These are phyloP conservation scores for Nowickia ferox DNA, from an alignment of 2,888 invertebrate species.

Conservation along the genomic window DNA sequence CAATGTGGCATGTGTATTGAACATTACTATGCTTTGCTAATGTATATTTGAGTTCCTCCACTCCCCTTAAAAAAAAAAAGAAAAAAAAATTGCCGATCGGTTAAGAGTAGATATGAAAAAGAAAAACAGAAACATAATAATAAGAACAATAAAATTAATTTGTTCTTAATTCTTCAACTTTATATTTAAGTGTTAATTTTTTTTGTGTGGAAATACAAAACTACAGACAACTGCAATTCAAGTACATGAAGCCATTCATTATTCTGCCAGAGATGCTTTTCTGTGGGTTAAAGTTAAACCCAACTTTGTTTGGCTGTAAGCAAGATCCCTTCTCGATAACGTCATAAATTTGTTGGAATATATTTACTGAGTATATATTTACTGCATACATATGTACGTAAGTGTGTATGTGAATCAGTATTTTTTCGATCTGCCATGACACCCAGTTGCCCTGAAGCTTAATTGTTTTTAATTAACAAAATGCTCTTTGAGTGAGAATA, in stretches of 20 bases:
- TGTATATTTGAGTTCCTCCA: neutral
- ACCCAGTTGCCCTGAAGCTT: slow-evolving; percentile 73
- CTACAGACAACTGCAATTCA: slow-evolving; percentile 14
- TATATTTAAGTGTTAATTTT: slow-evolving; percentile 41
- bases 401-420: slow-evolving; percentile 16
- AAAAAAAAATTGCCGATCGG: slow-evolving; percentile 48
- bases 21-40: slow-evolving; percentile 4
- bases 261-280: slow-evolving; percentile 1
- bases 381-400: neutral
- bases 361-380: slow-evolving; percentile 6
- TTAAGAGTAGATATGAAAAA: slow-evolving; percentile 5
- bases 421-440: slow-evolving; percentile 73
- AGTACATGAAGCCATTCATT: slow-evolving; percentile 7
- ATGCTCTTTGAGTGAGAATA: slow-evolving; percentile 66
- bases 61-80: slow-evolving; percentile 6
- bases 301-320: slow-evolving; percentile 37
- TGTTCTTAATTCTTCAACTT: slow-evolving; percentile 58
- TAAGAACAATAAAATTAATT: slow-evolving; percentile 41
- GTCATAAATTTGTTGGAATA: slow-evolving; percentile 28
- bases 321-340: slow-evolving; percentile 54
- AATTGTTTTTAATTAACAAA: slow-evolving; percentile 72
- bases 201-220: slow-evolving; percentile 54
- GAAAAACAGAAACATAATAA: slow-evolving; percentile 23
- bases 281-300: slow-evolving; percentile 58
- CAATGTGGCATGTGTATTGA: neutral